These are phyloP conservation scores for Fragum sueziense DNA, from an alignment of 2,888 invertebrate genomes.

Conservation along the genomic window DNA sequence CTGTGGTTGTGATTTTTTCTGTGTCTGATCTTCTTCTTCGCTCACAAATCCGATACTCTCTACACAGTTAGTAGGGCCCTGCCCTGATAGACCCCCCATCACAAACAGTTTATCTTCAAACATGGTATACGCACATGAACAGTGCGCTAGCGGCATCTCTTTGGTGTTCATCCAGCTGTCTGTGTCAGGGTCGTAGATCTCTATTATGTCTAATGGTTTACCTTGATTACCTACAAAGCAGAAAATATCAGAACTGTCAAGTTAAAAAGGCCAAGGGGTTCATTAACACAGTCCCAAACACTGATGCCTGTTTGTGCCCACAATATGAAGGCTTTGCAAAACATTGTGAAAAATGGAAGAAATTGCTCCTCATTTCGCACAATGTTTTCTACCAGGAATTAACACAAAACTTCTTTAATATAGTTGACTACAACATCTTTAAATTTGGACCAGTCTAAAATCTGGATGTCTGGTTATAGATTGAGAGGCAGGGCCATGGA, in stretches of 20 bases:
- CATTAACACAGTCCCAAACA: no score
- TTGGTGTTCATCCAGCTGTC: slow-evolving; percentile 74
- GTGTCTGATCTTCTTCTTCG: slow-evolving; percentile 34
- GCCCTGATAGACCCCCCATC: slow-evolving; percentile 78
- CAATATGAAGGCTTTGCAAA: neutral
- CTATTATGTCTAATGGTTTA: slow-evolving; percentile 74
- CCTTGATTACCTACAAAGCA: slow-evolving; percentile 79
- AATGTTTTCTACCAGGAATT: neutral
- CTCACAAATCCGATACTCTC: slow-evolving; percentile 59
- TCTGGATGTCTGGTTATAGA: neutral
- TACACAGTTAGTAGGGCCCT: slow-evolving; percentile 76
- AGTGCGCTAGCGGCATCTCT: slow-evolving; percentile 75
- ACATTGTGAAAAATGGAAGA: neutral
- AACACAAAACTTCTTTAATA: neutral
- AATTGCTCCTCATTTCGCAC: neutral
- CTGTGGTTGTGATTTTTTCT: slow-evolving; percentile 26
- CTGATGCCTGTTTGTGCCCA: no score
- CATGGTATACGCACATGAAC: slow-evolving; percentile 77
- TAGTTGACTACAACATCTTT: neutral
- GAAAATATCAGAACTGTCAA: no score
- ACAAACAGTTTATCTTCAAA: slow-evolving; percentile 71
- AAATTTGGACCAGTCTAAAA: no score
- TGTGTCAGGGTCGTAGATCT: slow-evolving; percentile 73
- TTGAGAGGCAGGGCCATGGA: no score
- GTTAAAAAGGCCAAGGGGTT: no score